Conservation (phyloP, 2,113 vertebrate genomes). For the Polyodon spathula region DNA sequence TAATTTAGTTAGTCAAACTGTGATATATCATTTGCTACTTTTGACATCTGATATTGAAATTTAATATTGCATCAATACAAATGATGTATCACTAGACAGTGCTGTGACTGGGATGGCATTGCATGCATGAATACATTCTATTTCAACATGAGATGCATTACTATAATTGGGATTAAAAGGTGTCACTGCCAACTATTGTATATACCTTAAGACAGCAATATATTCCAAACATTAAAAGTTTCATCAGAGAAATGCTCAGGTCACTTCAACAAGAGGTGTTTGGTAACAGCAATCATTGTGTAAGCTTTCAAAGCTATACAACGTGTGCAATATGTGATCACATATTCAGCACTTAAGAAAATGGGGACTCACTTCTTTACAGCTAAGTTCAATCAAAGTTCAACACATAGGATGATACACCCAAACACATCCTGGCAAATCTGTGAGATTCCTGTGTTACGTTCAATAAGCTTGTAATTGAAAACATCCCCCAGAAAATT, state of each 20-base stretch:
- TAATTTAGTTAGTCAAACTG: conserved; percentile 68
- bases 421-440: too few species aligned
- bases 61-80: conserved; percentile 72
- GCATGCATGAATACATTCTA: conserved; percentile 39
- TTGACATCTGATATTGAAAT: conserved; percentile 73
- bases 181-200: not conserved
- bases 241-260: not conserved
- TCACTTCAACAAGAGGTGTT: too few species aligned
- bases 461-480: too few species aligned
- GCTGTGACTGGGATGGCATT: conserved; percentile 51
- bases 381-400: too few species aligned
- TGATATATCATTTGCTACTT: conserved; percentile 76
- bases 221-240: not conserved
- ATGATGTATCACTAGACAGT: conserved; percentile 60
- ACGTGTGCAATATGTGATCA: not conserved
- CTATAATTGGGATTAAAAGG: conserved; percentile 37
- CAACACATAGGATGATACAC: too few species aligned
- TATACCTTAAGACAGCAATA: not conserved
- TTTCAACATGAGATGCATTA: conserved; percentile 34
- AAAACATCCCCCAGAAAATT: too few species aligned
- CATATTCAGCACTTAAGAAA: not conserved
- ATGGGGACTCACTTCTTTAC: not conserved
- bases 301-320: too few species aligned
- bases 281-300: too few species aligned
- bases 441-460: too few species aligned